These are phyloP conservation scores for Trypoxylus dichotomus DNA, from an alignment of 1,140 invertebrate species.

Conservation along the genomic window DNA sequence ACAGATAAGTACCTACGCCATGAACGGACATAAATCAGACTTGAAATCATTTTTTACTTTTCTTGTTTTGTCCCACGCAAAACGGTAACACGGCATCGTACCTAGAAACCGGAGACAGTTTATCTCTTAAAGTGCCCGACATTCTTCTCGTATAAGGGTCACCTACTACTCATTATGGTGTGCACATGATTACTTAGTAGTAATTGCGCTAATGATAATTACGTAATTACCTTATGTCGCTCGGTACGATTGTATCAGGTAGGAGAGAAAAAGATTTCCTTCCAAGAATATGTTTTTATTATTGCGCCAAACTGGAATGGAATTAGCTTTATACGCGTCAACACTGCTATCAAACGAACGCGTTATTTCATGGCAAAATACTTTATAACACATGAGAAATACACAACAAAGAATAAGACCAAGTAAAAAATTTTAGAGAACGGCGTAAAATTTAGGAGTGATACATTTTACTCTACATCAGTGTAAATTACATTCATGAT, in stretches of 20 bases:
- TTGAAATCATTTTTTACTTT: background rate
- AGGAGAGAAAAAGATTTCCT: too few relatives aligned
- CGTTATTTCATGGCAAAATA: too few relatives aligned
- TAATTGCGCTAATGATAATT: background rate
- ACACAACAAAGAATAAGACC: too few relatives aligned
- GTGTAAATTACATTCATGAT: too few relatives aligned
- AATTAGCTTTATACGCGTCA: too few relatives aligned
- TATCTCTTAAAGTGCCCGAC: background rate
- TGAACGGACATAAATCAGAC: background rate
- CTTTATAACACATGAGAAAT: too few relatives aligned
- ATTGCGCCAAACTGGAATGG: background rate
- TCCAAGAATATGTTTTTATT: background rate
- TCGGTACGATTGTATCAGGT: too few relatives aligned
- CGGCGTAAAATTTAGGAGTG: too few relatives aligned
- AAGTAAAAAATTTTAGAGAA: too few relatives aligned
- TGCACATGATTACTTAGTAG: background rate
- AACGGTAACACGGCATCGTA: background rate
- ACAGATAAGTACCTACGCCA: background rate
- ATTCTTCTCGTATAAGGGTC: background rate
- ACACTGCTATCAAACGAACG: too few relatives aligned
- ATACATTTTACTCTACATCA: too few relatives aligned
- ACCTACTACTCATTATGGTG: background rate
- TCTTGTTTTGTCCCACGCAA: background rate
- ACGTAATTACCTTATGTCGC: background rate
- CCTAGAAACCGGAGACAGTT: background rate